Conservation (phyloP, 2,888 invertebrate species). For the Nemurella pictetii region DNA sequence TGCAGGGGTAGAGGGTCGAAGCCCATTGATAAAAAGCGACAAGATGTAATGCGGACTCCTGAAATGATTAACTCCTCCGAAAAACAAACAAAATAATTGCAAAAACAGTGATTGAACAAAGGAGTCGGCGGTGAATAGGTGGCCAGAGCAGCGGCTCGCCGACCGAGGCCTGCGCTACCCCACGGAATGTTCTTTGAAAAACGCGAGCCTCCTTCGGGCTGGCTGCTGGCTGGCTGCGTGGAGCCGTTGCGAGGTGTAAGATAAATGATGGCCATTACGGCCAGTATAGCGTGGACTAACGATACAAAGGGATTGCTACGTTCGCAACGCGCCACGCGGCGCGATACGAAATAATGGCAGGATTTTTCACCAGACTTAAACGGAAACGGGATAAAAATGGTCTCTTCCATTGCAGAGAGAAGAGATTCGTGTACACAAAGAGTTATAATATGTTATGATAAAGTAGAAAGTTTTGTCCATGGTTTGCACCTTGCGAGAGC, state of each 20-base stretch:
- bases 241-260: background rate
- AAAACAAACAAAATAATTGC: constrained; percentile 21
- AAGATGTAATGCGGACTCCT: background rate
- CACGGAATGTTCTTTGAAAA: constrained; percentile 21
- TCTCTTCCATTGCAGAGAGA: constrained; percentile 1
- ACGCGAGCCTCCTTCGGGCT: background rate
- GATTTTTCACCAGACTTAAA: constrained; percentile 16
- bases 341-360: constrained; percentile 12
- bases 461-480: background rate
- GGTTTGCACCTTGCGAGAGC: background rate
- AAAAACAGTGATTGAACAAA: constrained; percentile 14
- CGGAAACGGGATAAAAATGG: constrained; percentile 22
- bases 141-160: background rate
- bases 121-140: background rate
- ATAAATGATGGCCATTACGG: constrained; percentile 18
- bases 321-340: background rate
- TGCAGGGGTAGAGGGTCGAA: background rate
- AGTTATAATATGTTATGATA: background rate
- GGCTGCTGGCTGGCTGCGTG: background rate
- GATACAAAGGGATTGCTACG: constrained; percentile 21
- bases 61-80: constrained; percentile 8
- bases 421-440: background rate
- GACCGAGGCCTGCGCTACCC: background rate
- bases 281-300: constrained; percentile 7
- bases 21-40: constrained; percentile 4